Evolutionary conservation across 1,140 invertebrate genomes (phyloP).

Genomic region (Drosophila repleta): DNA sequence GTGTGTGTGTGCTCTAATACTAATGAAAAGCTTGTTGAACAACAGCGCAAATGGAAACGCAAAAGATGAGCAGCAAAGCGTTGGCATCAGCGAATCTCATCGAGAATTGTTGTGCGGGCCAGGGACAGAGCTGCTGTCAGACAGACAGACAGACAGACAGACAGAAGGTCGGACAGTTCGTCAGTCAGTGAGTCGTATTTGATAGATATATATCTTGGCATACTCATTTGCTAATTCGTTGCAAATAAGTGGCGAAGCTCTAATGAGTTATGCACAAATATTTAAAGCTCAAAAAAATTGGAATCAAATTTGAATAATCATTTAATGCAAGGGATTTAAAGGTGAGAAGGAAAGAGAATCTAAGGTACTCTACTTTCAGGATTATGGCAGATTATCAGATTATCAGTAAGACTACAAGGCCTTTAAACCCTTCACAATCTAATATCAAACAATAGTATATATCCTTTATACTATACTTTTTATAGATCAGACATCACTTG

Average conservation of each 20-base stretch:
- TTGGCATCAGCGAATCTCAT: conserved; percentile 11
- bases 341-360: background rate
- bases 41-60: conserved; percentile 28
- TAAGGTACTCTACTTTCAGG: no score
- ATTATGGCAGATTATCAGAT: no score
- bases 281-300: no score
- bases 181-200: background rate
- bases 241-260: background rate
- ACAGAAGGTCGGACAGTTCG: background rate
- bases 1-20: conserved; percentile 55
- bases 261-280: background rate
- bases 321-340: no score
- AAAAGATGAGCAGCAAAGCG: conserved; percentile 37
- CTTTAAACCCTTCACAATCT: no score
- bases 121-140: conserved; percentile 6
- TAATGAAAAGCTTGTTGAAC: conserved; percentile 60
- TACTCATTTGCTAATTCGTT: conserved; percentile 33
- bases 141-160: conserved; percentile 4
- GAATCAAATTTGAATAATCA: no score
- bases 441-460: no score
- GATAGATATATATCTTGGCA: conserved; percentile 23
- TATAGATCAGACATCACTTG: no score
- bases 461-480: no score
- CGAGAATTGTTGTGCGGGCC: background rate
- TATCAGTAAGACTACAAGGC: no score